Base-by-base conservation (phyloP, 2,888 invertebrate genomes). In the Scaptodrosophila latifasciaeformis region DNA sequence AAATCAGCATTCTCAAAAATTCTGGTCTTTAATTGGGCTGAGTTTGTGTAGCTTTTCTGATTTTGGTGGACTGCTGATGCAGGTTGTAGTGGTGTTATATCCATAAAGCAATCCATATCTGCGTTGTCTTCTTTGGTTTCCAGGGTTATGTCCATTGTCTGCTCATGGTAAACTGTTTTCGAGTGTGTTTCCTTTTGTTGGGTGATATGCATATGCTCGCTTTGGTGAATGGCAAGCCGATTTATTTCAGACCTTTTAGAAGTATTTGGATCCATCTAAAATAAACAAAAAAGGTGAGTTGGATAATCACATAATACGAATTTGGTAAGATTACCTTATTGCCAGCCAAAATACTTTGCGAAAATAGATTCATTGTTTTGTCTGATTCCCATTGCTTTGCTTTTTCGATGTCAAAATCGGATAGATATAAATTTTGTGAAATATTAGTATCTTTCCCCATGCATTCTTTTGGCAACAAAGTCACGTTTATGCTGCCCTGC, bases 341-440 rank as follows among this genome's bases (percentile, higher is more conserved):
- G n/a, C n/a, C n/a, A n/a, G n/a, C n/a, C n/a, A n/a, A n/a, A n/a
- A n/a, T n/a, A n/a, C n/a, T n/a, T n/a, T n/a, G n/a, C n/a, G n/a
- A n/a, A n/a, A n/a, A n/a, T n/a, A 72, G 51, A 39, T 72, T 67
- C 12, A 74, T 35, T 9, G 71, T 72, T 29, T 65, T 77, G 6
- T 72, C 71, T 21, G 43, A 7, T 29, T 37, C 2, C 43, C 17
- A 17, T 43, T 42, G 51, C 30, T 63, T 57, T 24, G 77, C 19
- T 17, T 48, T 61, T 2, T 49, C 37, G 0, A 56, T 65, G 12
- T 59, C 70, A 10, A 42, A 12, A 5, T 54, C 53, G 3, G 62
- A 39, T 1, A 72, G 24, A 5, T 40, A 55, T 10, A 71, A 52
- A 17, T 69, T 70, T n/a, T 63, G 65, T 12, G 17, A 17, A 13